phyloP scores from a whole-genome alignment of 1,140 invertebrate genomes.

The Nixonia krombeini region DNA sequence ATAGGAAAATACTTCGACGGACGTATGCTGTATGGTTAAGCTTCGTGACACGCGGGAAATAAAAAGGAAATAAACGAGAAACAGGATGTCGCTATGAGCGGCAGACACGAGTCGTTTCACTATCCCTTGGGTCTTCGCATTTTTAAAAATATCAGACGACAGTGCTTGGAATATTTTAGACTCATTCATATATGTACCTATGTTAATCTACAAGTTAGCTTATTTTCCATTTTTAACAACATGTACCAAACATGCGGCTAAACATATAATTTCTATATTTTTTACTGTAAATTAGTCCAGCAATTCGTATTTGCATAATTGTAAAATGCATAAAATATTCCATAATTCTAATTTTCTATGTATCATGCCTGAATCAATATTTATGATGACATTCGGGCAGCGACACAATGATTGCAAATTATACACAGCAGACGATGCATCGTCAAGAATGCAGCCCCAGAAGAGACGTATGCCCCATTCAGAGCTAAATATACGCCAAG shows the following conservation, averaged over 20 bases:
- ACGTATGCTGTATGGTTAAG: conserved; percentile 47
- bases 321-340: too few species aligned
- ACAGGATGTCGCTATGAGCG: conserved; percentile 54
- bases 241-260: too few species aligned
- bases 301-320: too few species aligned
- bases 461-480: conserved; percentile 56
- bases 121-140: conserved; percentile 7
- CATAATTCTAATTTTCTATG: not conserved
- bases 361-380: conserved; percentile 12
- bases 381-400: conserved; percentile 30
- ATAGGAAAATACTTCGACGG: conserved; percentile 10
- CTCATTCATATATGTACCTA: not conserved
- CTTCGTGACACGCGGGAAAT: conserved; percentile 18
- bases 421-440: conserved; percentile 52
- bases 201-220: not conserved
- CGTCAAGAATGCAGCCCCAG: conserved; percentile 44
- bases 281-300: too few species aligned
- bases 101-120: conserved; percentile 17
- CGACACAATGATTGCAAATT: conserved; percentile 36
- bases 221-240: not conserved
- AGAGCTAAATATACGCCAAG: conserved; percentile 65
- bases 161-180: conserved; percentile 8
- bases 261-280: too few species aligned
- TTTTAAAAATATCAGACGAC: conserved; percentile 16
- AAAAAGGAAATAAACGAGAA: conserved; percentile 38